Percentiles rank a stretch among this genome's conserved stretches.
Conservation (phyloP, 2,113 vertebrate species). For the Stigmatopora nigra region DNA sequence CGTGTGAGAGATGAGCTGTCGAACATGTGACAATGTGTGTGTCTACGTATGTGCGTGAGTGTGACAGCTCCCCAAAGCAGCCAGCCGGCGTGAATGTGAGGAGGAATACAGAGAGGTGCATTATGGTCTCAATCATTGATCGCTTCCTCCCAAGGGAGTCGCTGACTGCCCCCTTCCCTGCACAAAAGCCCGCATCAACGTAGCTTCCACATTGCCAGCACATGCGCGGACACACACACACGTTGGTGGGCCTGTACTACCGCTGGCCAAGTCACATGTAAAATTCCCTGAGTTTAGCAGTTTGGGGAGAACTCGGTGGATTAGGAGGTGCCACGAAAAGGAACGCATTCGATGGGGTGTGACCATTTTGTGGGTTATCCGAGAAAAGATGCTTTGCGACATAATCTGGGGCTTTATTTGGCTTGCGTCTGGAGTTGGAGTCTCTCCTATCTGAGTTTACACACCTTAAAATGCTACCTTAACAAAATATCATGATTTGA, state of each 20-base stretch:
- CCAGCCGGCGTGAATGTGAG: constrained; percentile 65
- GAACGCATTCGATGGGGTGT: too few relatives aligned
- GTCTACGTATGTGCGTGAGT: constrained; percentile 34
- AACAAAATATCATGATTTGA: neutral
- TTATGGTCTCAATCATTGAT: constrained; percentile 75
- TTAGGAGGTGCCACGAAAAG: too few relatives aligned
- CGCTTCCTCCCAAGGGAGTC: constrained; percentile 63
- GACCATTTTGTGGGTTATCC: too few relatives aligned
- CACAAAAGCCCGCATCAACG: constrained; percentile 19
- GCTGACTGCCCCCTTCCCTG: constrained; percentile 30
- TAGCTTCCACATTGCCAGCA: constrained; percentile 44
- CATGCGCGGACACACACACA: neutral
- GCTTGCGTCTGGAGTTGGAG: too few relatives aligned
- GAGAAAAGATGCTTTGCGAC: too few relatives aligned
- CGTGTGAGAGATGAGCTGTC: constrained; percentile 70
- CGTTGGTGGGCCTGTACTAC: neutral
- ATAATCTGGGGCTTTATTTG: too few relatives aligned
- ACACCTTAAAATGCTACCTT: too few relatives aligned
- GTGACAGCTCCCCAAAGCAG: constrained; percentile 61
- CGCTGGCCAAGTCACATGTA: neutral
- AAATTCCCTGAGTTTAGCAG: neutral
- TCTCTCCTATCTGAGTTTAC: too few relatives aligned
- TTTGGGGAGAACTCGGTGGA: too few relatives aligned
- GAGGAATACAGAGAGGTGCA: constrained; percentile 71
- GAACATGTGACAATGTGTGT: constrained; percentile 53